Conservation (phyloP, 2,888 invertebrate species). For the Apodemia zela region DNA sequence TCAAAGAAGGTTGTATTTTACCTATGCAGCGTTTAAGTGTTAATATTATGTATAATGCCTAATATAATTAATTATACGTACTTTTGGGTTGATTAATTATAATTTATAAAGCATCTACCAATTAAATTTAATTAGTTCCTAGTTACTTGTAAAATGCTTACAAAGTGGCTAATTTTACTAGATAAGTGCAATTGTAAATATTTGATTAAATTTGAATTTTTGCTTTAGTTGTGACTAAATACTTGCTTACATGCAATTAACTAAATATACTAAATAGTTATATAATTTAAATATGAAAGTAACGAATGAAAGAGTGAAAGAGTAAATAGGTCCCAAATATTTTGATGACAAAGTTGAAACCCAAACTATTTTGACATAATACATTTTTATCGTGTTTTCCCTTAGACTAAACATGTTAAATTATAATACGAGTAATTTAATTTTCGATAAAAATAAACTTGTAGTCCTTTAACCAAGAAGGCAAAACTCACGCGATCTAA, state of each 20-base stretch:
- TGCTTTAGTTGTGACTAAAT: constrained; percentile 10
- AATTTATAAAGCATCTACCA: constrained; percentile 1
- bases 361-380: background rate
- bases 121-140: no score
- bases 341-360: constrained; percentile 2
- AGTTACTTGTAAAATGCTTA: no score
- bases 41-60: no score
- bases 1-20: no score
- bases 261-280: constrained; percentile 17
- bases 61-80: constrained; percentile 11
- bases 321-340: constrained; percentile 26
- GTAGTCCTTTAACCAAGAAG: no score
- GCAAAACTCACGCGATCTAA: no score
- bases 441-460: no score
- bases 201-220: background rate
- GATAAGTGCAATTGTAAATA: constrained; percentile 15
- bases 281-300: constrained; percentile 15
- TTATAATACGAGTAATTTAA: no score
- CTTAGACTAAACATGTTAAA: no score
- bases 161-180: background rate
- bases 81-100: constrained; percentile 17
- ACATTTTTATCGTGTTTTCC: no score
- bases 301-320: constrained; percentile 26
- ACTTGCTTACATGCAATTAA: constrained; percentile 10
- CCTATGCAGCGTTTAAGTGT: no score